Base-by-base conservation (phyloP, 2,113 vertebrate species). In the Phyllopteryx taeniolatus region DNA sequence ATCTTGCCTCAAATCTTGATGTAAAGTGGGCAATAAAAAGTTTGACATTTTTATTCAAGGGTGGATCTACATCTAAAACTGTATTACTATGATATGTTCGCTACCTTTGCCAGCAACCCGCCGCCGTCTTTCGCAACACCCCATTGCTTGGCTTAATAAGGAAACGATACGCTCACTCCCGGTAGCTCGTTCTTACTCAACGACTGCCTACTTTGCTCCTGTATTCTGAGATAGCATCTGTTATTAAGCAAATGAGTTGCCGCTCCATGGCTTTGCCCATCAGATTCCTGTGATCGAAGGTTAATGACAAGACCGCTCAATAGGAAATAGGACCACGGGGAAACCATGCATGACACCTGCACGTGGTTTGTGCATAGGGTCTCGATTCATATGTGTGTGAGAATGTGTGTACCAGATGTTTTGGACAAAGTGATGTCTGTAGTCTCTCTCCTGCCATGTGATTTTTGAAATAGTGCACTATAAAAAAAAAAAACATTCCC, bases 201-300 rank as follows among this genome's bases (percentile, higher is more conserved):
- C 81, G 83, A 85, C 75, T 85, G 69, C 69, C 69, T 75, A 57
- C 79, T 83, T 80, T 39, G 66, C 74, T 79, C 68, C 77, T 49
- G 72, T 68, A 61, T 70, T 67, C 74, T 60, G 13, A 81, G 87
- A 83, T 80, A 71, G 70, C 61, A 61, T 79, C 56, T 67, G 74
- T 83, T 89, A 88, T 87, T 83, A 79, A 81, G 84, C 82, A 87
- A 89, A 91, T 88, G 72, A 91, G 60, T 86, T 80, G 65, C 71
- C 67, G 80, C 82, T 85, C 83, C 81, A 66, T 51, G 82, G 83
- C 70, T 76, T 84, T 83, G 79, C 64, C 65, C 73, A 86, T 89
- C 85, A 82, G 87, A 91, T 87, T 85, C 74, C 66, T 39, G 56
- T 73, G 76, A 86, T 75, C 84, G 78, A 89, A 90, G 86, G 89